A percentile compares a stretch with the other conserved stretches of the same genome.
These are phyloP conservation scores for Amorpha juglandis DNA, from an alignment of 2,888 invertebrate species.

Conservation along the genomic window DNA sequence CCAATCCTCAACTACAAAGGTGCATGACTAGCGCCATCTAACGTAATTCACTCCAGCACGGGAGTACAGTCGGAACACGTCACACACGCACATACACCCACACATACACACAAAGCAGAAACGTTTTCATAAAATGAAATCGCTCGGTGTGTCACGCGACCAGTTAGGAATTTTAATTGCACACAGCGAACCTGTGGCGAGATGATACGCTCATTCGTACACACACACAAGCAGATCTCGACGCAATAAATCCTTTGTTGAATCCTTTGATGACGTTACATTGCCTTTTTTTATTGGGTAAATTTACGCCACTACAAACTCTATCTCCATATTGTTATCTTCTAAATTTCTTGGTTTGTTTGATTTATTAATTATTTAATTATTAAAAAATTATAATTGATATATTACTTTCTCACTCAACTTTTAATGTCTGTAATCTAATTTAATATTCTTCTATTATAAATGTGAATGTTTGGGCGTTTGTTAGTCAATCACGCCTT, in stretches of 20 bases:
- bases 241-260: conserved; percentile 11
- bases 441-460: no score
- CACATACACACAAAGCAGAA: conserved; percentile 31
- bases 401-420: no score
- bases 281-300: no score
- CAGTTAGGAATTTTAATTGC: conserved; percentile 54
- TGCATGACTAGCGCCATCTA: conserved; percentile 19
- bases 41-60: background rate
- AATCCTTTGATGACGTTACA: background rate
- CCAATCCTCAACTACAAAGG: background rate
- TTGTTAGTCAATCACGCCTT: no score
- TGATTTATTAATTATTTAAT: no score
- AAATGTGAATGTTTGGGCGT: no score
- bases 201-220: conserved; percentile 12
- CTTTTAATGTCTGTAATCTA: no score
- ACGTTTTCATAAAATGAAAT: conserved; percentile 65
- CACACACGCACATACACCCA: conserved; percentile 26
- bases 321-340: no score
- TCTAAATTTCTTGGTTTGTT: no score
- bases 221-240: conserved; percentile 2
- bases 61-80: background rate
- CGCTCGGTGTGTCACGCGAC: conserved; percentile 50
- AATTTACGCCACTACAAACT: no score
- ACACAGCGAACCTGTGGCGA: conserved; percentile 25
- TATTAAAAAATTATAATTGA: no score